Percentiles rank a stretch among this genome's conserved stretches.
Evolutionary conservation across 2,888 invertebrate genomes (phyloP).

Genomic region (Drosophila colorata): DNA sequence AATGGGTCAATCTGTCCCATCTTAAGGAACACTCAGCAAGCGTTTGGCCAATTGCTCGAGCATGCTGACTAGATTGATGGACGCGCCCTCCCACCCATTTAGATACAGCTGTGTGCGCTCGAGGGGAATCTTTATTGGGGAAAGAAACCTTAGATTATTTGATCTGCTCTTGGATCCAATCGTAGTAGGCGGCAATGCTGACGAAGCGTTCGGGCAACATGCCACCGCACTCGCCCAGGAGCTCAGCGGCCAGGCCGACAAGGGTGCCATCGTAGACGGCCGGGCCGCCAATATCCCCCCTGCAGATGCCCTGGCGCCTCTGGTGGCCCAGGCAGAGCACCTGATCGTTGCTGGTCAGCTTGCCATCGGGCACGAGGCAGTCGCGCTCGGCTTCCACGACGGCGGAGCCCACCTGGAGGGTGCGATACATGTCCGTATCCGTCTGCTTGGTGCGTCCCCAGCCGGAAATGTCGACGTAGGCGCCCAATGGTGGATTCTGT

Average conservation of each 20-base stretch:
- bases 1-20: too few relatives aligned
- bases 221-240: slow-evolving; percentile 75
- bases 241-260: slow-evolving; percentile 76
- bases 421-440: slow-evolving; percentile 56
- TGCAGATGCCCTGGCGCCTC: slow-evolving; percentile 78
- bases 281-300: slow-evolving; percentile 83
- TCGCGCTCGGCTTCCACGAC: slow-evolving; percentile 41
- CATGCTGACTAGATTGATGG: too few relatives aligned
- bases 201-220: slow-evolving; percentile 76
- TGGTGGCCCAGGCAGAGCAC: slow-evolving; percentile 77
- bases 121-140: slow-evolving; percentile 5
- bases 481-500: slow-evolving; percentile 48
- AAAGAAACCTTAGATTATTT: slow-evolving; percentile 39
- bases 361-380: slow-evolving; percentile 38
- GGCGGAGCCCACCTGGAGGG: slow-evolving; percentile 60
- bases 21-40: too few relatives aligned
- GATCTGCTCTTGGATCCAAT: slow-evolving; percentile 71
- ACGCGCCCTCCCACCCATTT: too few relatives aligned
- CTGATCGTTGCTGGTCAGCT: slow-evolving; percentile 44
- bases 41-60: too few relatives aligned
- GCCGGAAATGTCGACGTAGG: slow-evolving; percentile 74
- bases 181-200: slow-evolving; percentile 64
- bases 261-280: slow-evolving; percentile 69
- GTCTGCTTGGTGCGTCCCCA: slow-evolving; percentile 72
- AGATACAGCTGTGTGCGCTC: neutral